These are phyloP conservation scores for Mandrillus leucophaeus DNA, from an alignment of 2,113 vertebrate genomes.

Conservation along the genomic window DNA sequence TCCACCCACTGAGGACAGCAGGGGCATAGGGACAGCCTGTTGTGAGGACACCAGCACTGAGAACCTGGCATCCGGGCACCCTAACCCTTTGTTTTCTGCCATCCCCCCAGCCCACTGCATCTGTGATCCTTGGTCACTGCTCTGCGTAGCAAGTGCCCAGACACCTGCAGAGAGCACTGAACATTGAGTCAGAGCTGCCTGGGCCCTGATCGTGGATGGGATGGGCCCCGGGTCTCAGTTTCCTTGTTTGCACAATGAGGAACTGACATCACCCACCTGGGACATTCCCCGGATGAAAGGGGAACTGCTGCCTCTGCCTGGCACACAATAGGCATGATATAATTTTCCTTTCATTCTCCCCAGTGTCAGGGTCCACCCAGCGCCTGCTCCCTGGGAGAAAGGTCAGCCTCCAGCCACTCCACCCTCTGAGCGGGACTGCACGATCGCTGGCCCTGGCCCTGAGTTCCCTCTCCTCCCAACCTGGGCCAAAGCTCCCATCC, in stretches of 20 bases:
- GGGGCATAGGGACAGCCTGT: not conserved
- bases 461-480: not conserved
- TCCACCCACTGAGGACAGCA: not conserved
- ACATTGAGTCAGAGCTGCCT: not conserved
- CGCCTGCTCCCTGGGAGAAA: too few species aligned
- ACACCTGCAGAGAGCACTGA: too few species aligned
- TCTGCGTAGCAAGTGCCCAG: too few species aligned
- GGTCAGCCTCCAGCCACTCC: accelerated
- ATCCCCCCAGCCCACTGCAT: not conserved
- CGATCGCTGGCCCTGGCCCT: not conserved
- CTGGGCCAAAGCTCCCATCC: not conserved
- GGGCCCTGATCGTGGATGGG: not conserved
- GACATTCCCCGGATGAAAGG: too few species aligned
- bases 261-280: accelerated
- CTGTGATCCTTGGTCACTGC: not conserved
- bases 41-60: accelerated
- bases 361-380: not conserved
- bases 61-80: accelerated
- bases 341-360: too few species aligned
- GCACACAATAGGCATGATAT: not conserved
- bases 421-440: not conserved
- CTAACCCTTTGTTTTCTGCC: not conserved
- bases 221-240: not conserved
- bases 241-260: not conserved
- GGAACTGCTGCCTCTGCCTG: accelerated